Evolutionary conservation across 2,797 vertebrate genomes (phyloP).

Genomic region (Enteromius afrohamiltoni): DNA sequence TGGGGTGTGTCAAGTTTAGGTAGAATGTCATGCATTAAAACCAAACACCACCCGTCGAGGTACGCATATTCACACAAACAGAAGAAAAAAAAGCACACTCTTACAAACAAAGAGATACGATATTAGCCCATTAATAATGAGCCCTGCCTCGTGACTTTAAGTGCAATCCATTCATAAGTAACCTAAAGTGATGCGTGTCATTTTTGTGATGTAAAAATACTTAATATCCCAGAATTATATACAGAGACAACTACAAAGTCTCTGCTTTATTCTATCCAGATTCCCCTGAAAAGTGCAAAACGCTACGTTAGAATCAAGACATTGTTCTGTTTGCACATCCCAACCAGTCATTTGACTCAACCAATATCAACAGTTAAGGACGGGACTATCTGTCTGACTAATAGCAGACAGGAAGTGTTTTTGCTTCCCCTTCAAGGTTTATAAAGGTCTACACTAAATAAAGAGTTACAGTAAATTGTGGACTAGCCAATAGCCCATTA

Average conservation of each 20-base stretch:
- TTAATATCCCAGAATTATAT: not conserved
- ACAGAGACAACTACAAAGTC: not conserved
- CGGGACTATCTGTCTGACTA: not conserved
- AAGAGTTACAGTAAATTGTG: not conserved
- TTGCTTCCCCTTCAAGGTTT: not conserved
- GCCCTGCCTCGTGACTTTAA: not conserved
- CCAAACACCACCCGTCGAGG: conserved; percentile 1
- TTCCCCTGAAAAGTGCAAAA: not conserved
- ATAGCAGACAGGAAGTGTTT: not conserved
- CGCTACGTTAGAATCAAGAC: not conserved
- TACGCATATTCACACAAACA: not conserved
- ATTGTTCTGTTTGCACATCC: not conserved
- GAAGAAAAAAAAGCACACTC: not conserved
- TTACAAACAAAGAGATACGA: not conserved
- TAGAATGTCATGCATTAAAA: conserved; percentile 19
- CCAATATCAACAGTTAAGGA: not conserved
- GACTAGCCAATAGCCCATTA: not conserved
- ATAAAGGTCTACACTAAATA: not conserved
- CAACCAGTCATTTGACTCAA: not conserved
- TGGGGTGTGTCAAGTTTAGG: not conserved
- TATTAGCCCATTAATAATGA: not conserved
- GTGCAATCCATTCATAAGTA: not conserved
- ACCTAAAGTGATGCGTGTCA: not conserved
- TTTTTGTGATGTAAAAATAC: not conserved
- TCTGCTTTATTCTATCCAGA: not conserved